Base-by-base conservation (phyloP, 2,888 invertebrate genomes). In the Aphidius colemani region DNA sequence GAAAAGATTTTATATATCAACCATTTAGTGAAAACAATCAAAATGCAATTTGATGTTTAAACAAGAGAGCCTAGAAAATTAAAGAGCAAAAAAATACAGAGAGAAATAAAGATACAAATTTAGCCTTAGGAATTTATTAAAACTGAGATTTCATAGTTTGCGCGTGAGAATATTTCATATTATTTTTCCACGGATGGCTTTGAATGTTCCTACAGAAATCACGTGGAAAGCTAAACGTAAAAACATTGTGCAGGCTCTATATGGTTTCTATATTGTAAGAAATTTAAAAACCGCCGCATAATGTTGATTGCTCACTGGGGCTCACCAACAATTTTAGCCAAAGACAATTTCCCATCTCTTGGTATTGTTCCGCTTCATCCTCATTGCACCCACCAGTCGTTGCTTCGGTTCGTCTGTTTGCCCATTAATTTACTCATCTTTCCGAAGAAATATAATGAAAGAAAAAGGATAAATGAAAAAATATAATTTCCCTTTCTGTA, bases 81-180 rank as follows among this genome's bases (percentile, higher is more conserved):
- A 51, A 39, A 8, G 9, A 51, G 2, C 40, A 30, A 51, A 39
- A 7, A 8, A 9, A 9, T 10, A 10, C n/a, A 18, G 13, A 18
- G 13, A 18, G 13, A n/a, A 10, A 6, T 39, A 51, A 39, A 30
- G 6, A 10, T 40, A 61, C 41, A 55, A 65, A 65, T 61, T 65
- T 61, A 57, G 48, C 56, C 61, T 65, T 61, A 57, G 61, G 45
- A 64, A 30, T 30, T 30, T 30, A 5, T 30, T 30, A 30, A 30
- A 30, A 30, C 30, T 18, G 13, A 18, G 13, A 18, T 18, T 18
- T 30, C 30, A 30, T 30, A 30, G 30, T 30, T 30, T 30, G 30
- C 69, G 66, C 72, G 70, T 72, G 72, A 70, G 71, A 72, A 71
- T 72, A 65, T 66, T 59, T 59, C 61, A 65, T 63, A 64, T 67